Evolutionary conservation across 2,797 vertebrate species (phyloP), one percentile per base, ranked within the genome.

Genomic region (Falco columbarius): DNA sequence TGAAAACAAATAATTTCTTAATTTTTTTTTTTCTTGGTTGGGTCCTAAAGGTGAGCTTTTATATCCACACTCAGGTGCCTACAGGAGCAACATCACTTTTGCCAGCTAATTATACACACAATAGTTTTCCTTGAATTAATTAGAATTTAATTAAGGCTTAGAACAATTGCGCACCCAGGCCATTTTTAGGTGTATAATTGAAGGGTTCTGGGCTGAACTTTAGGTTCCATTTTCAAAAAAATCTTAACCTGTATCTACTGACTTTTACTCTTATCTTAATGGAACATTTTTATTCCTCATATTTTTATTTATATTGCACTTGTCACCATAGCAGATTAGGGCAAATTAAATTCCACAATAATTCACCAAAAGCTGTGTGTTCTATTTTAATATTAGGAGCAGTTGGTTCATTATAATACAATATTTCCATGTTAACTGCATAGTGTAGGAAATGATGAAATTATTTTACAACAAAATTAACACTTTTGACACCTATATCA

Each of bases 281-380:
- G 38, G 20, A 59, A 93, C 23, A 89, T 76, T 88, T 93, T 94
- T 89, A 27, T 74, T 91, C 58, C 21, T 67, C 61, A 79, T 14
- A 52, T 44, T 75, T 93, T 95, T 95, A 76, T 97, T 97, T 97
- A 74, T 95, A 79, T 87, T 93, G 46, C 24, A 62, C 47, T 85
- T 85, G 49, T 92, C 94, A 95, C 34, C 13, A 14, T 20, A 91
- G 72, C 62, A 96, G 72, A 63, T 81, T 58, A 86, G 14, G 42
- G 30, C 5, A 92, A 96, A 96, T 76, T 93, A 75, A 86, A 79
- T 80, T 86, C 47, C 52, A 84, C 7, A 23, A 52, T 68, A 61
- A 72, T 55, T 73, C 42, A 83, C 21, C 8, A 55, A 81, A 96
- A 92, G 7, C 22, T 81, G 26, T 79, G 84, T 92, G 17, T 44